phyloP scores from a whole-genome alignment of 2,888 invertebrate species.

The Blastobasis lacticolella region DNA sequence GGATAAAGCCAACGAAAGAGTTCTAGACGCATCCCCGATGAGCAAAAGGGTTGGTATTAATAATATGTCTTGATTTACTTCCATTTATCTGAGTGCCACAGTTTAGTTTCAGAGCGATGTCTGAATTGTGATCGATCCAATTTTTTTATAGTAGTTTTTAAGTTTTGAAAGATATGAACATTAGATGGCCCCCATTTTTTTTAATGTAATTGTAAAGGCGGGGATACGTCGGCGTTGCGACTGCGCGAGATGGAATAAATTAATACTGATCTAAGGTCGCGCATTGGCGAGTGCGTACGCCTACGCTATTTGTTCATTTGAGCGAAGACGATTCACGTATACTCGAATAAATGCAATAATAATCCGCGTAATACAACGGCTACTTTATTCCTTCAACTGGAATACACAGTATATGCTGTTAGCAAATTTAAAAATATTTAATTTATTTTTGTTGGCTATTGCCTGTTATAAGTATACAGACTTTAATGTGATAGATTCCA shows the following conservation, averaged over 20 bases:
- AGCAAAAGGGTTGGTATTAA: constrained; percentile 58
- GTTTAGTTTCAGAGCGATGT: constrained; percentile 50
- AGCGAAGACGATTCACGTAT: constrained; percentile 55
- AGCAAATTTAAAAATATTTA: constrained; percentile 28
- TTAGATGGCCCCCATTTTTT: constrained; percentile 19
- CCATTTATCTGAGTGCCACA: constrained; percentile 62
- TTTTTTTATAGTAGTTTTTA: constrained; percentile 40
- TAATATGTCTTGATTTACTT: constrained; percentile 65
- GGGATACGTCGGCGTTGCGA: constrained; percentile 46
- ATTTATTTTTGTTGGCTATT: constrained; percentile 62
- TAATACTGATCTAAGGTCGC: constrained; percentile 53
- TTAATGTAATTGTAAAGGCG: constrained; percentile 13
- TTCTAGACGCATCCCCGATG: constrained; percentile 59
- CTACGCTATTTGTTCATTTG: constrained; percentile 67
- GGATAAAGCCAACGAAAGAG: constrained; percentile 61
- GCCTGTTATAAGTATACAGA: constrained; percentile 52
- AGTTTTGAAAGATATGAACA: constrained; percentile 29
- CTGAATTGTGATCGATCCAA: constrained; percentile 49
- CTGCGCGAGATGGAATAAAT: constrained; percentile 57
- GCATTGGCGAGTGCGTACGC: constrained; percentile 54
- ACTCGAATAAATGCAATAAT: constrained; percentile 60
- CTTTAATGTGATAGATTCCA: constrained; percentile 63
- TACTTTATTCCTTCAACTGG: constrained; percentile 50
- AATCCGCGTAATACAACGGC: constrained; percentile 54
- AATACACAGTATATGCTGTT: constrained; percentile 45